Evolutionary conservation across 2,888 invertebrate species (phyloP).

Genomic region (Litoditis marina): DNA sequence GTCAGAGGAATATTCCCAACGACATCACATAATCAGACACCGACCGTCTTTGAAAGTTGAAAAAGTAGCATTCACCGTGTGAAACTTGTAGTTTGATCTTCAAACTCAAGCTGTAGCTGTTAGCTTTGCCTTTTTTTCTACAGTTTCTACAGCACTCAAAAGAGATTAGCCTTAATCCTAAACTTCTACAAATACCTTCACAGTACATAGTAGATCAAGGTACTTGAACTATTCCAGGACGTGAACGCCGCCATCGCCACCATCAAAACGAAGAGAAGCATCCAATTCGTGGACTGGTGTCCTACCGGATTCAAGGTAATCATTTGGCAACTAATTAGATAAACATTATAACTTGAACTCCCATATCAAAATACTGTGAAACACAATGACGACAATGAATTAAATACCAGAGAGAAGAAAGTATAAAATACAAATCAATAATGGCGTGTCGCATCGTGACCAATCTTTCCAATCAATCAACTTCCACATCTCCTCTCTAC

Average conservation of each 20-base stretch:
- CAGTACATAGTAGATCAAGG: too few relatives aligned
- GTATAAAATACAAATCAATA: conserved; percentile 2
- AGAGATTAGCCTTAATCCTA: neutral
- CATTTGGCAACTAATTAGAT: too few relatives aligned
- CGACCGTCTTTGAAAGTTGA: neutral
- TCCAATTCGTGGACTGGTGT: conserved; percentile 60
- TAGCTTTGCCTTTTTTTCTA: neutral
- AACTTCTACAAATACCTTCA: neutral
- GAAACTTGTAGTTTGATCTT: neutral
- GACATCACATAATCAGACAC: too few relatives aligned
- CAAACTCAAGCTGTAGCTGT: neutral
- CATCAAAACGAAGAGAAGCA: conserved; percentile 58
- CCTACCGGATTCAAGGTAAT: conserved; percentile 59
- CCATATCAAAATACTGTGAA: too few relatives aligned
- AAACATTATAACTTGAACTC: too few relatives aligned
- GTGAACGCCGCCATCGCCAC: conserved; percentile 59
- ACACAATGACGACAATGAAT: too few relatives aligned
- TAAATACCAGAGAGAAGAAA: too few relatives aligned
- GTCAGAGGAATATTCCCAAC: neutral
- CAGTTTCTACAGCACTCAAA: neutral
- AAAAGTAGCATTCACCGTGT: neutral
- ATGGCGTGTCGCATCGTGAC: too few relatives aligned
- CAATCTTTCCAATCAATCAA: too few relatives aligned
- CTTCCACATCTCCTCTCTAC: too few relatives aligned
- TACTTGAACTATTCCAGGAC: conserved; percentile 46